These are phyloP conservation scores for Anisognathus igniventris DNA, from an alignment of 2,797 vertebrate species.

Conservation along the genomic window DNA sequence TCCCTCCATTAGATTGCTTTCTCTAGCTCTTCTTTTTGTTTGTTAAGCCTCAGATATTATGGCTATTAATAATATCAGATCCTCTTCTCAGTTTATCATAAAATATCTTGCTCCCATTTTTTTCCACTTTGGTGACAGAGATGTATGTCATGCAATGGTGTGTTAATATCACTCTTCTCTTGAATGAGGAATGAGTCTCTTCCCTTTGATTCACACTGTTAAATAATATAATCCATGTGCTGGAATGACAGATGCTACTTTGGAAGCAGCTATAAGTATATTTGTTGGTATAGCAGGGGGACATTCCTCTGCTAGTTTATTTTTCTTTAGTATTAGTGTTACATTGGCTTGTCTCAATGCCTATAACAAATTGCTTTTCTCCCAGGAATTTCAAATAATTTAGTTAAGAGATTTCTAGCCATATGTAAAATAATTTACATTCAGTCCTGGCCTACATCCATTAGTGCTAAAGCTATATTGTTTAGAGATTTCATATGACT, in stretches of 20 bases:
- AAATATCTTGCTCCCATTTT: constrained; percentile 71
- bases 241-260: constrained; percentile 50
- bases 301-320: constrained; percentile 65
- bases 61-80: constrained; percentile 62
- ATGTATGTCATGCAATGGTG: constrained; percentile 42
- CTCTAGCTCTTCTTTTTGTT: neutral
- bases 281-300: constrained; percentile 24
- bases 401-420: constrained; percentile 48
- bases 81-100: constrained; percentile 48
- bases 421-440: constrained; percentile 44
- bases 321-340: constrained; percentile 66
- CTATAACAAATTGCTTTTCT: constrained; percentile 67
- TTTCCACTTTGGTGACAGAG: constrained; percentile 63
- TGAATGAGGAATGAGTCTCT: constrained; percentile 49
- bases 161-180: constrained; percentile 63
- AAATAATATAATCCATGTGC: constrained; percentile 61
- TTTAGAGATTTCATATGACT: constrained; percentile 48
- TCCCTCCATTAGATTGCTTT: constrained; percentile 22
- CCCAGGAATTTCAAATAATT: constrained; percentile 69
- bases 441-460: constrained; percentile 22
- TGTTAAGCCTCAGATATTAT: constrained; percentile 13
- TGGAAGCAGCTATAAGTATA: constrained; percentile 34
- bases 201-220: constrained; percentile 65
- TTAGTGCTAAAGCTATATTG: constrained; percentile 29
- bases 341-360: constrained; percentile 40